These are phyloP conservation scores for Papilio helenus DNA, from an alignment of 1,140 invertebrate species.

Conservation along the genomic window DNA sequence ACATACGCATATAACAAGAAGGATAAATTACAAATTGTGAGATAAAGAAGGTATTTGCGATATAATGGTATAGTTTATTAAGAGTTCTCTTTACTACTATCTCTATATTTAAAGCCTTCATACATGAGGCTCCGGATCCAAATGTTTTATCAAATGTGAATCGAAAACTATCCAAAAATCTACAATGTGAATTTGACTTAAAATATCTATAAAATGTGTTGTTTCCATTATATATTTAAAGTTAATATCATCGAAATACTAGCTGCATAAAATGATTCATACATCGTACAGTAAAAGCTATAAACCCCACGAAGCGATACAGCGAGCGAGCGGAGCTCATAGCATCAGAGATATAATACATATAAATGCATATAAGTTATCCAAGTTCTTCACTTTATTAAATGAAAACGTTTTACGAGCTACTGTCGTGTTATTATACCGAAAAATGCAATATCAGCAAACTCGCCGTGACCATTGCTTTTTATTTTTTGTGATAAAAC, in stretches of 20 bases:
- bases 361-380: constrained; percentile 13
- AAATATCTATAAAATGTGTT: neutral
- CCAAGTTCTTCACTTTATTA: constrained; percentile 26
- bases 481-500: constrained; percentile 35
- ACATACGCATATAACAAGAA: constrained; percentile 5
- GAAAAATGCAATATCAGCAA: constrained; percentile 32
- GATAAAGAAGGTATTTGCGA: neutral
- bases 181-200: neutral
- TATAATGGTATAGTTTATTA: no score
- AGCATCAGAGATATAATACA: neutral
- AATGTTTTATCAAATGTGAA: no score
- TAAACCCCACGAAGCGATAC: constrained; percentile 17
- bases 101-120: no score
- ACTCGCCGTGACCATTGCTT: constrained; percentile 25
- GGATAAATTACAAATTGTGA: neutral
- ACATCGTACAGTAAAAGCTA: neutral
- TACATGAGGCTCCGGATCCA: no score
- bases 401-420: constrained; percentile 31
- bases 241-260: constrained; percentile 7
- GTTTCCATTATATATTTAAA: neutral
- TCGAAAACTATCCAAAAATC: no score
- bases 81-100: no score
- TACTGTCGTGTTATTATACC: constrained; percentile 33
- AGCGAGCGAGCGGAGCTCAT: constrained; percentile 1
- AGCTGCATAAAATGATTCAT: constrained; percentile 3